A percentile compares a stretch with the other conserved stretches of the same genome.
Conservation (phyloP, 2,113 vertebrate species). For the Peromyscus maniculatus region DNA sequence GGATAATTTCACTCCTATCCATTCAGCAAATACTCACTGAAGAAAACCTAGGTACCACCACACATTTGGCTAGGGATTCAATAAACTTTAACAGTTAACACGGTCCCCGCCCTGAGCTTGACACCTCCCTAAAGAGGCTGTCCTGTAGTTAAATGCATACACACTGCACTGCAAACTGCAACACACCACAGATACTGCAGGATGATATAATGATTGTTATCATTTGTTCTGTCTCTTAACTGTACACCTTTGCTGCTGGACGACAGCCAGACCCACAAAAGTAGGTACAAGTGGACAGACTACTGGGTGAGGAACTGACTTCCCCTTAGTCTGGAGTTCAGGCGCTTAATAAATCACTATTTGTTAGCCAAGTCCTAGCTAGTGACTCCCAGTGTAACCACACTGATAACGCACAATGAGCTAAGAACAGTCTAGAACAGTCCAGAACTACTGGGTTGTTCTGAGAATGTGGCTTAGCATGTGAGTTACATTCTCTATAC, state of each 20-base stretch:
- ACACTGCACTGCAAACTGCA: background rate
- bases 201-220: background rate
- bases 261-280: constrained; percentile 53
- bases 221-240: background rate
- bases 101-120: background rate
- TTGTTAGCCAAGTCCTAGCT: background rate
- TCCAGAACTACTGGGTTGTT: background rate
- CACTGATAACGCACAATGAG: background rate
- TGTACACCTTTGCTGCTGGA: background rate
- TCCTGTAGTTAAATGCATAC: constrained; percentile 29
- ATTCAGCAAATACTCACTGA: constrained; percentile 6
- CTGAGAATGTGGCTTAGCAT: background rate
- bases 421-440: background rate
- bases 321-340: constrained; percentile 40
- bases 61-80: background rate
- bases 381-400: background rate
- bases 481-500: background rate
- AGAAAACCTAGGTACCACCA: background rate
- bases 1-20: background rate
- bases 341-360: constrained; percentile 19
- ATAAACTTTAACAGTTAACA: background rate
- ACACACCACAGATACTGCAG: background rate
- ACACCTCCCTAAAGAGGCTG: background rate
- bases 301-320: constrained; percentile 19
- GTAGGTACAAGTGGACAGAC: constrained; percentile 10